Base-by-base conservation (phyloP, 2,888 invertebrate genomes). In the Pseudococcus jackbeardsleyi region DNA sequence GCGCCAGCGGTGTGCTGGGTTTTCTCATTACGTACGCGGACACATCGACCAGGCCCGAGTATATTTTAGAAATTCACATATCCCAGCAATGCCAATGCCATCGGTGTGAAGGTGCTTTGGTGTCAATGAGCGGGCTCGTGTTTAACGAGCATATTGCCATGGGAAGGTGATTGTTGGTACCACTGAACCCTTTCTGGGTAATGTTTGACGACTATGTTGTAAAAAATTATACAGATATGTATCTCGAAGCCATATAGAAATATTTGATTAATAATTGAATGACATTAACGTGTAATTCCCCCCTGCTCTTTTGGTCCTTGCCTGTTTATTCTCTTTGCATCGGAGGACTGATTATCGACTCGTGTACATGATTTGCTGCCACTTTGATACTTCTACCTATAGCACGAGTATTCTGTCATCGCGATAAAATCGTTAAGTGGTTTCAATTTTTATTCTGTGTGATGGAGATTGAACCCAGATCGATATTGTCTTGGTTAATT, bases 241-340 rank as follows among this genome's bases (percentile, higher is more conserved):
- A 22, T 19, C 64, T 64, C 64, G 64, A 64, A 64, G 64, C 64
- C 64, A 22, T 64, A 64, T 22, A 59, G 6, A n/a, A 59, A n/a
- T 59, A 59, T 59, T 22, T 64, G 64, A 64, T 64, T 64, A 64
- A 64, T 64, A 64, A 64, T 64, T 64, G 64, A 64, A 64, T 64
- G 64, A 64, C 64, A 64, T 64, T 64, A 64, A 64, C 64, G 64
- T 64, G 64, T 8, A 64, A 22, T 64, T 59, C 8, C 9, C 19
- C n/a, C n/a, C 0, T n/a, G 7, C 59, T n/a, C n/a, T n/a, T n/a
- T n/a, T n/a, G n/a, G n/a, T n/a, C 17, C n/a, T 59, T 15, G 59
- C 59, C 59, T n/a, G n/a, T n/a, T n/a, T 6, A 19, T n/a, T 6
- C n/a, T 59, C n/a, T 19, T 59, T n/a, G 59, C 15, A 8, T 5